These are phyloP conservation scores for Callipepla squamata DNA, from an alignment of 2,113 vertebrate species.

Conservation along the genomic window DNA sequence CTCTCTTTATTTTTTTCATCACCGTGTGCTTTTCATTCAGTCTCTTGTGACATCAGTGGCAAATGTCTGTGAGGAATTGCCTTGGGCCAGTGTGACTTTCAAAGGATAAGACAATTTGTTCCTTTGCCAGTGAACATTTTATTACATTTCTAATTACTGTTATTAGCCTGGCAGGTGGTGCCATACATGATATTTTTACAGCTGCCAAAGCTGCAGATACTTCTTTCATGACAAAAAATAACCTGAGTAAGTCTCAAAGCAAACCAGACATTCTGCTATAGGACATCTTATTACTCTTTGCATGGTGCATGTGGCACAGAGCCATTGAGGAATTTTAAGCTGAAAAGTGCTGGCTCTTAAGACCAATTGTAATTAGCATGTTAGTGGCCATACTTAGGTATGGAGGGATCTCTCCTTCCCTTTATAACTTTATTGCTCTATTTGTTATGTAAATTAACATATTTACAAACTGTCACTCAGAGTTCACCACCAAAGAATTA, in stretches of 20 bases:
- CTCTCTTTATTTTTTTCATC: neutral
- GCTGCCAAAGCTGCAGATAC: conserved; percentile 43
- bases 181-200: conserved; percentile 48
- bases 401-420: neutral
- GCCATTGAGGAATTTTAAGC: neutral
- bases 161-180: conserved; percentile 75
- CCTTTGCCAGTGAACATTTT: conserved; percentile 72
- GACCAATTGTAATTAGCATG: neutral
- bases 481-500: neutral
- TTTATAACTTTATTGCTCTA: conserved; percentile 9
- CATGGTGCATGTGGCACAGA: fast-evolving
- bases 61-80: conserved; percentile 53
- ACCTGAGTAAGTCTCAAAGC: neutral
- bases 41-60: conserved; percentile 62
- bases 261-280: neutral
- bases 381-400: neutral
- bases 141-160: conserved; percentile 78
- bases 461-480: neutral
- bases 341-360: neutral
- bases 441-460: conserved; percentile 40
- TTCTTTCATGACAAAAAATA: conserved; percentile 37
- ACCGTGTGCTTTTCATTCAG: neutral
- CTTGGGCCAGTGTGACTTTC: conserved; percentile 66
- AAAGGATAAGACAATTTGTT: conserved; percentile 74
- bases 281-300: neutral